Percentiles rank a stretch among this genome's conserved stretches.
Evolutionary conservation across 30 jellyfish, hydroid and myxozoan species (phyloP).

Genomic region (Aurelia sp.): DNA sequence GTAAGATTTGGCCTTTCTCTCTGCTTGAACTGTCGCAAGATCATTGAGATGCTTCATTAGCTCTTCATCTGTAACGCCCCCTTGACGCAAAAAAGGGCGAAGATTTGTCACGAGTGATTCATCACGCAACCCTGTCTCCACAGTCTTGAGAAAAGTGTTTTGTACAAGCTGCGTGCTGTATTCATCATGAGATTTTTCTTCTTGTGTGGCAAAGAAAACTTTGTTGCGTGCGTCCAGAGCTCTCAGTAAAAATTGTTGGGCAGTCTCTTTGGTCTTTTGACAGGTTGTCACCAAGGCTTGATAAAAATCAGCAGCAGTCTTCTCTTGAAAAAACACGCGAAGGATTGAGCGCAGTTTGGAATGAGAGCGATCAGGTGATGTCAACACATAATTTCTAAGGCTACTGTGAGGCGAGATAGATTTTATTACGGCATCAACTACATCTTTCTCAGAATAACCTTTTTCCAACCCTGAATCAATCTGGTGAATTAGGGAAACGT

Average conservation of each 20-base stretch:
- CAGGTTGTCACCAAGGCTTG: slow-evolving; percentile 23
- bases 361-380: slow-evolving; percentile 4
- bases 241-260: slow-evolving; percentile 48
- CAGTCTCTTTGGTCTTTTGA: slow-evolving; percentile 14
- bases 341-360: slow-evolving; percentile 1
- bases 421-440: slow-evolving; percentile 16
- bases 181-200: slow-evolving; percentile 41
- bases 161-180: slow-evolving; percentile 47
- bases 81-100: neutral
- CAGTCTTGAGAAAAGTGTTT: slow-evolving; percentile 43
- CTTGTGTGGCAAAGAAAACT: slow-evolving; percentile 38
- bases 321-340: slow-evolving; percentile 21
- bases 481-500: slow-evolving; percentile 20
- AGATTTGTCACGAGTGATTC: too few species aligned
- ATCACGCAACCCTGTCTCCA: neutral
- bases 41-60: slow-evolving; percentile 27
- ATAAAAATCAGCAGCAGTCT: slow-evolving; percentile 20
- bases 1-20: slow-evolving; percentile 46
- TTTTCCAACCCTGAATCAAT: slow-evolving; percentile 18
- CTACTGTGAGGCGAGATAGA: slow-evolving; percentile 9
- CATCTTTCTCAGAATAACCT: slow-evolving; percentile 26
- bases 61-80: slow-evolving; percentile 54
- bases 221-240: slow-evolving; percentile 54
- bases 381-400: slow-evolving; percentile 9
- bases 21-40: slow-evolving; percentile 45